Evolutionary conservation across 2,797 vertebrate species (phyloP).

Genomic region (Anguilla pacifica): DNA sequence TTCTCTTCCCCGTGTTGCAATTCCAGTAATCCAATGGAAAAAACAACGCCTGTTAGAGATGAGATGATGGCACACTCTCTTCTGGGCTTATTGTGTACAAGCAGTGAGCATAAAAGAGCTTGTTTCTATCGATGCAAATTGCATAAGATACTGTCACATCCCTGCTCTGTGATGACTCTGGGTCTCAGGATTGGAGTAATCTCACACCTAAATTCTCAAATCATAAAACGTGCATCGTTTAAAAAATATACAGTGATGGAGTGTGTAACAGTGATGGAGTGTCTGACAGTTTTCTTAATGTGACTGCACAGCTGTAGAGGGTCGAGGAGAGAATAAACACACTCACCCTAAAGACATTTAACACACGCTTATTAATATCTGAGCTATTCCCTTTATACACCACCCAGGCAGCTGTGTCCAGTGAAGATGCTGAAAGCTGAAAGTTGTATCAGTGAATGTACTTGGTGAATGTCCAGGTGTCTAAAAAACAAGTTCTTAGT

Average conservation of each 20-base stretch:
- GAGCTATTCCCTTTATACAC: background rate
- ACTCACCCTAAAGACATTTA: background rate
- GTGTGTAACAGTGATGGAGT: background rate
- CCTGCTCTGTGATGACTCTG: no score
- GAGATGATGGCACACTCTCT: no score
- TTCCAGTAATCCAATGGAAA: background rate
- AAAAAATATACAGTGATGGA: no score
- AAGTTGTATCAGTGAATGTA: background rate
- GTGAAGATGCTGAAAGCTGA: background rate
- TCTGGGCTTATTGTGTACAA: no score
- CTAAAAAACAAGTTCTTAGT: slow-evolving; percentile 59
- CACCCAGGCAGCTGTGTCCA: background rate
- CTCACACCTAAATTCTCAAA: background rate
- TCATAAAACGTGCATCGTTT: background rate
- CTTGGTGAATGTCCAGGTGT: slow-evolving; percentile 41
- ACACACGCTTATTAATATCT: background rate
- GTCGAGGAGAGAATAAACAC: background rate
- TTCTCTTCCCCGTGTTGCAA: background rate
- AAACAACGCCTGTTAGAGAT: no score
- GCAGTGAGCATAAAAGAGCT: no score
- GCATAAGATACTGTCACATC: no score
- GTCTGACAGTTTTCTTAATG: background rate
- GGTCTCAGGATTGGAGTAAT: background rate
- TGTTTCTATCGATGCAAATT: no score
- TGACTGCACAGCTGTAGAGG: background rate